A percentile compares a stretch with the other conserved stretches of the same genome.
These are phyloP conservation scores for Limnephilus marmoratus DNA, from an alignment of 2,888 invertebrate genomes.

Conservation along the genomic window DNA sequence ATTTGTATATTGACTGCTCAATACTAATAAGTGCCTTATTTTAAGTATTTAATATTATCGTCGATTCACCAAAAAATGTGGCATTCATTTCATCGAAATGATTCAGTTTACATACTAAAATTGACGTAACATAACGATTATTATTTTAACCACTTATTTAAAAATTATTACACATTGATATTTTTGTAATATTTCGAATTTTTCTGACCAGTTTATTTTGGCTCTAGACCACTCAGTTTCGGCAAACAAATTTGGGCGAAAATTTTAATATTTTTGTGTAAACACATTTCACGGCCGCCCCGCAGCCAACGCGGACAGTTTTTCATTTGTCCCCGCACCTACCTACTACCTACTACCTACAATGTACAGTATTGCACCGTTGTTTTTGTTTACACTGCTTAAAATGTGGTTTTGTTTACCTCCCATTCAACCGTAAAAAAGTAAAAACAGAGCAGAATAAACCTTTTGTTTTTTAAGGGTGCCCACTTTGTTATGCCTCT, in stretches of 20 bases:
- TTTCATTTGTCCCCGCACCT: constrained; percentile 39
- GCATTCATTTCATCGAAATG: neutral
- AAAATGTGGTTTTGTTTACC: constrained; percentile 15
- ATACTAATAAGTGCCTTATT: too few species aligned
- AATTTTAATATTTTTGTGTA: constrained; percentile 52
- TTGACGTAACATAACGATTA: neutral
- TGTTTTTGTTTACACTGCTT: constrained; percentile 10
- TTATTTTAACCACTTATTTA: neutral
- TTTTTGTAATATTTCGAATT: neutral
- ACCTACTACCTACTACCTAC: too few species aligned
- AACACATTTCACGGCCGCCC: constrained; percentile 43
- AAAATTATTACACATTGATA: neutral
- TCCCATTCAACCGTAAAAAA: neutral
- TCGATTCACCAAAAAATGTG: too few species aligned
- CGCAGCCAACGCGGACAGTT: neutral
- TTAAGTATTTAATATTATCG: too few species aligned
- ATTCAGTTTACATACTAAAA: neutral
- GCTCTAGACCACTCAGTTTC: neutral
- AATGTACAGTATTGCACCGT: neutral
- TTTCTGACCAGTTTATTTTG: neutral
- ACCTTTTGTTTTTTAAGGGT: neutral
- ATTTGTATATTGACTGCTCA: too few species aligned
- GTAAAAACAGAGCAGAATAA: neutral
- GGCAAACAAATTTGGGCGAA: constrained; percentile 53
- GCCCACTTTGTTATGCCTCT: neutral